Evolutionary conservation across 2,797 vertebrate genomes (phyloP), one percentile per base, ranked within the genome.

Genomic region (Sebastes diaconus): DNA sequence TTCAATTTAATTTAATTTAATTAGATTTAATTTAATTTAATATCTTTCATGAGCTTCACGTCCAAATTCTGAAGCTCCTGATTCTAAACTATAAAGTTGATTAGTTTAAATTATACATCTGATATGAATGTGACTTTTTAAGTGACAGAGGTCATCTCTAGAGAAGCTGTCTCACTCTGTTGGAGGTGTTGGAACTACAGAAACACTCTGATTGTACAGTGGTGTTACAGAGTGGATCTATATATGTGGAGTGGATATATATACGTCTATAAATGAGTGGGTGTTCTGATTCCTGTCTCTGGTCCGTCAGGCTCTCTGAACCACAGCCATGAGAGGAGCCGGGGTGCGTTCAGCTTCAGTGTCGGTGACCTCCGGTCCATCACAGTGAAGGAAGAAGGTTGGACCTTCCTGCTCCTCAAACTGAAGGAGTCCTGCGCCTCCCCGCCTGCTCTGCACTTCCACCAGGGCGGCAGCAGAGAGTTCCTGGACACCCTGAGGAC

Each of bases 361-460:
- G 92, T 98, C 87, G 25, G 93, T 82, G 98, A 99, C 90, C 95
- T 99, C 68, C 94, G 96, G 84, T 97, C 96, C 77, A 90, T 99
- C 94, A 97, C 95, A 59, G 95, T 97, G 90, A 98, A 96, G 93
- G 95, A 94, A 74, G 95, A 98, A 91, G 97, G 97, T 55, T 99
- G 98, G 97, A 97, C 96, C 46, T 96, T 97, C 75, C 91, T 99
- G 86, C 85, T 96, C 67, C 97, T 99, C 88, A 95, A 93, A 87
- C 94, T 98, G 86, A 98, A 97, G 89, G 97, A 98, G 87, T 93
- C 97, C 13, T 78, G 86, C 34, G 86, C 93, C 50, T 75, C 95
- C 13, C 88, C 97, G 74, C 97, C 98, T 50, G 90, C 97, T 67
- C 95, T 99, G 82, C 97, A 98, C 91, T 99, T 99, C 92, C 97